These are phyloP conservation scores for Epistrophe eligans DNA, from an alignment of 2,888 invertebrate genomes.

Conservation along the genomic window DNA sequence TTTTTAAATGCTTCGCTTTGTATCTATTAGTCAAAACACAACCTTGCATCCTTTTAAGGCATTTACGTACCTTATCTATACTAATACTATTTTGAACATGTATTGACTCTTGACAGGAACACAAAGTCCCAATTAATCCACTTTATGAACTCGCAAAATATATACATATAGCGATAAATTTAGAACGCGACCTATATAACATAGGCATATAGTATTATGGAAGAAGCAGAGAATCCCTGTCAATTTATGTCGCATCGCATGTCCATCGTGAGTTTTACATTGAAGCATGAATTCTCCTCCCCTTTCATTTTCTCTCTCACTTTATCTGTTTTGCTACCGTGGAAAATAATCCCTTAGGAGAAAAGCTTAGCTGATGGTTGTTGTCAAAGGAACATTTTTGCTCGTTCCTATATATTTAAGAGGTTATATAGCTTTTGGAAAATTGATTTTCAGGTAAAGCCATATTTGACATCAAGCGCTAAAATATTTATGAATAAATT, in stretches of 20 bases:
- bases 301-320: neutral
- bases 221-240: slow-evolving; percentile 1
- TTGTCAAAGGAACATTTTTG: neutral
- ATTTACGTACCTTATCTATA: neutral
- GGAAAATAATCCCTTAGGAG: neutral
- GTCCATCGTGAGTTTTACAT: neutral
- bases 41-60: neutral
- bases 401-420: neutral
- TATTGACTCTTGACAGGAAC: neutral
- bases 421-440: neutral
- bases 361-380: neutral
- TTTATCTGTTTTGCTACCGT: neutral
- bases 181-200: neutral
- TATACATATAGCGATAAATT: neutral
- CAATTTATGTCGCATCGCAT: neutral
- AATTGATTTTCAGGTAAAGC: slow-evolving; percentile 9
- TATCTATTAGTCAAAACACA: neutral
- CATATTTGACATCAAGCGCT: neutral
- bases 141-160: slow-evolving; percentile 7
- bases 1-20: neutral
- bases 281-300: neutral
- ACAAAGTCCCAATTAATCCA: slow-evolving; percentile 17
- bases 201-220: neutral
- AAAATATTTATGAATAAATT: slow-evolving; percentile 11
- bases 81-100: neutral